Evolutionary conservation across 2,888 invertebrate genomes (phyloP), one percentile per base, ranked within the genome.

Genomic region (Nomada flava): DNA sequence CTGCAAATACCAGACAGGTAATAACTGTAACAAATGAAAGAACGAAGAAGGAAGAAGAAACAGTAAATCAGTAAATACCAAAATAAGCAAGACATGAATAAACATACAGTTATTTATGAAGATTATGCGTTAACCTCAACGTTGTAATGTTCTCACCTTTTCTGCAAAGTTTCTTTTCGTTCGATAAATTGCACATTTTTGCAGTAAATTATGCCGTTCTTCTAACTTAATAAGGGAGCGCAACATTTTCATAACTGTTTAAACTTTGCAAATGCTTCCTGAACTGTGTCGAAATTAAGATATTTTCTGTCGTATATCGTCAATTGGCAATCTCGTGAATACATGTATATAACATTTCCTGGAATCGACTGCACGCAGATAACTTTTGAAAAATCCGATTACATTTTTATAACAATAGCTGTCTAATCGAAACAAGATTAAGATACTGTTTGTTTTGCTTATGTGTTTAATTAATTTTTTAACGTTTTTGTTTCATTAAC

Each of bases 41-140:
- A 5, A 18, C 10, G 44, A 68, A 2, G 1, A n/a, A 18, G 15
- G 0, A 29, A 3, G 15, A n/a, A 59, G 5, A n/a, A 59, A 47
- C 29, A 29, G n/a, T 44, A 59, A 53, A 42, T 23, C 1, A 42
- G 42, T 18, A 11, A 68, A 23, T 42, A 9, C 23, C 4, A 55
- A 26, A 69, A 69, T 2, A 47, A 59, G 1, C 18, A 10, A 1
- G 9, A 69, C 9, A 3, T 59, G 7, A 15, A 59, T 47, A 10
- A 15, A 47, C 10, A 47, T 47, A 29, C 4, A 50, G 2, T 29
- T 50, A 36, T 63, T 20, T 52, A 23, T 13, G 2, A 36, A 59
- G 11, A 64, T 73, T 36, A 60, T 13, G 7, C n/a, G 3, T 64
- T 63, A 79, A 79, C 78, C 64, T 70, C n/a, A 23, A 44, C 47